A percentile compares a stretch with the other conserved stretches of the same genome.
phyloP scores from a whole-genome alignment of 2,113 vertebrate species.

The Tapirus terrestris region DNA sequence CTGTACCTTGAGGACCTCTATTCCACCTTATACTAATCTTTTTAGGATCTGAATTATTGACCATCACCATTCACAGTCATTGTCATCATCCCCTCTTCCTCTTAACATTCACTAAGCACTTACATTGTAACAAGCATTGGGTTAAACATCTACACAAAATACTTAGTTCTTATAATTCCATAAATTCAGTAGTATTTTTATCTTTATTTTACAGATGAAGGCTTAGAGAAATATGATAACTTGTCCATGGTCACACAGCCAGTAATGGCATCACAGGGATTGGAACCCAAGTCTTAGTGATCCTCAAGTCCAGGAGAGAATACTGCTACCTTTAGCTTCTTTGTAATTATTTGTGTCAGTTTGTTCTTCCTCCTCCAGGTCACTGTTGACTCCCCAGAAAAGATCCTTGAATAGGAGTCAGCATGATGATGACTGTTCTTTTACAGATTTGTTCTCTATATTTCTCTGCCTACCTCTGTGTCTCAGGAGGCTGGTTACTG shows the following conservation, averaged over 20 bases:
- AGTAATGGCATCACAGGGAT: not conserved
- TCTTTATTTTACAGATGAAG: not conserved
- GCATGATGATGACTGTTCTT: not conserved
- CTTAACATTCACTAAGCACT: not conserved
- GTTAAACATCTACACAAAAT: not conserved
- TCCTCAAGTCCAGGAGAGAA: not conserved
- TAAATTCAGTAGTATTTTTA: not conserved
- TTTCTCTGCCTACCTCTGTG: not conserved
- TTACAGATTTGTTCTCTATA: not conserved
- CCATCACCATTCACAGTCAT: not conserved
- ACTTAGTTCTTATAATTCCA: not conserved
- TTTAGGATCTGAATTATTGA: not conserved
- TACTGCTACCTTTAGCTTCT: not conserved
- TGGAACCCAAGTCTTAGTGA: not conserved
- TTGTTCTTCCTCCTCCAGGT: not conserved
- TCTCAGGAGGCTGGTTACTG: not conserved
- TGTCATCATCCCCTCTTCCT: not conserved
- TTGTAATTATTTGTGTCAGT: not conserved
- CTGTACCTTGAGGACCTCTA: not conserved
- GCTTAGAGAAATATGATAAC: not conserved
- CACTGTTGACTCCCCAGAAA: not conserved
- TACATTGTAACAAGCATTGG: not conserved
- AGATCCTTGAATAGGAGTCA: not conserved
- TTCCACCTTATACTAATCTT: not conserved
- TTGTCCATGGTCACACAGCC: not conserved